Conservation (phyloP, 2,113 vertebrate genomes). For the Cebidichthys violaceus region DNA sequence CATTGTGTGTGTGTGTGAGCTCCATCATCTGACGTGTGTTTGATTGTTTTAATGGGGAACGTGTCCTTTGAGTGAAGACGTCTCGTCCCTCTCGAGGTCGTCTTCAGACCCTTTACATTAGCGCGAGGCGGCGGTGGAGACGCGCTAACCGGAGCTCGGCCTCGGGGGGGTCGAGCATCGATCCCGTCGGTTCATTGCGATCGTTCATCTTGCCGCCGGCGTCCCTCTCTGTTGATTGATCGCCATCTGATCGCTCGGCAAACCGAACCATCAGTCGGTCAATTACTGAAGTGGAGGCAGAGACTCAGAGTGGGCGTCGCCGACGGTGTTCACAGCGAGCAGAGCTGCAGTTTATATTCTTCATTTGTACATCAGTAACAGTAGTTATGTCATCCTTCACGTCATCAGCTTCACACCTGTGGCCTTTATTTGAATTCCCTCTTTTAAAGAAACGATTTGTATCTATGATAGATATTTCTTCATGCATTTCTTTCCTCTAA, state of each 20-base stretch:
- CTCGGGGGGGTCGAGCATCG: conserved; percentile 43
- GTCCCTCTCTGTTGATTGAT: conserved; percentile 48
- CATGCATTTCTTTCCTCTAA: no score
- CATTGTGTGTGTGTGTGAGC: conserved; percentile 17
- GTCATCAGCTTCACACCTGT: no score
- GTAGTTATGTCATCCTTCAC: no score
- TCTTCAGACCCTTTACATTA: conserved; percentile 3
- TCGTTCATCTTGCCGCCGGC: conserved; percentile 41
- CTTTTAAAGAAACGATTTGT: no score
- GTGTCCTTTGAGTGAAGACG: conserved; percentile 28
- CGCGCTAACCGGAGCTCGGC: background rate
- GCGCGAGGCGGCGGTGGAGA: accelerated
- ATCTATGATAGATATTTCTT: no score
- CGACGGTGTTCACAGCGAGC: no score
- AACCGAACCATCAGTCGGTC: conserved; percentile 46
- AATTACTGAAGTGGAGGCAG: conserved; percentile 31
- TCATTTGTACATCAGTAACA: no score
- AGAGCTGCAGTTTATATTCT: background rate
- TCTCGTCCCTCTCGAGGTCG: background rate
- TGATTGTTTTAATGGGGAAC: background rate
- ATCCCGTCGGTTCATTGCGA: conserved; percentile 42
- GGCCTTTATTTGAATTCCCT: no score
- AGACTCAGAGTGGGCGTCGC: no score
- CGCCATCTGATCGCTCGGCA: conserved; percentile 47
- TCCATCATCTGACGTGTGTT: background rate